Evolutionary conservation across 2,888 invertebrate species (phyloP), one percentile per base, ranked within the genome.

Genomic region (Charanyca ferruginea): DNA sequence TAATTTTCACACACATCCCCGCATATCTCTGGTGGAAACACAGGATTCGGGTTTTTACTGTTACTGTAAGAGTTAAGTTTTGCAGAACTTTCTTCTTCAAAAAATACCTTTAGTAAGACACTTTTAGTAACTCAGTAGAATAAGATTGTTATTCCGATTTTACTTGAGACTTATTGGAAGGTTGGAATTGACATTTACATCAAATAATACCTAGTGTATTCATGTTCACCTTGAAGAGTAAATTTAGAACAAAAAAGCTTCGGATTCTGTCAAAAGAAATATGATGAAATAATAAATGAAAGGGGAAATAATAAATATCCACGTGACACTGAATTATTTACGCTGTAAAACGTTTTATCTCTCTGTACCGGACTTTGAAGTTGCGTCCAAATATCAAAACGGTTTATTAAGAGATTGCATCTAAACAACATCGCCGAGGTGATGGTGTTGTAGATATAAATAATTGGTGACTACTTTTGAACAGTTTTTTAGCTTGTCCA

Each of bases 291-390:
- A 38, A 52, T 73, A 73, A 42, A 61, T 47, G 41, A 55, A 55
- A 48, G 20, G 42, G 38, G 25, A 66, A 58, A 54, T 71, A 51
- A 54, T 74, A 53, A 61, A 75, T 61, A 72, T 75, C 57, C 16
- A 44, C 38, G 18, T 57, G 52, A 53, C 52, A 61, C 55, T 75
- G 32, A 72, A 57, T 75, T 53, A 75, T 72, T 75, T 61, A 68
- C 28, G 25, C 6, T 28, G 18, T 48, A 53, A 57, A 61, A 44
- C 8, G n/a, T 66, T 71, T 54, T 35, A 45, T 67, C 49, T 58
- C 20, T 69, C 13, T 61, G 47, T 48, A 32, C 41, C 5, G 20
- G 41, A 44, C 70, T 74, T 76, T 69, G 70, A 79, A 69, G 62
- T 54, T 4, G 22, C 47, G 28, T 59, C 77, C 42, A 70, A 76